Conservation (phyloP, 2,888 invertebrate genomes). For the Ochropleura leucogaster region DNA sequence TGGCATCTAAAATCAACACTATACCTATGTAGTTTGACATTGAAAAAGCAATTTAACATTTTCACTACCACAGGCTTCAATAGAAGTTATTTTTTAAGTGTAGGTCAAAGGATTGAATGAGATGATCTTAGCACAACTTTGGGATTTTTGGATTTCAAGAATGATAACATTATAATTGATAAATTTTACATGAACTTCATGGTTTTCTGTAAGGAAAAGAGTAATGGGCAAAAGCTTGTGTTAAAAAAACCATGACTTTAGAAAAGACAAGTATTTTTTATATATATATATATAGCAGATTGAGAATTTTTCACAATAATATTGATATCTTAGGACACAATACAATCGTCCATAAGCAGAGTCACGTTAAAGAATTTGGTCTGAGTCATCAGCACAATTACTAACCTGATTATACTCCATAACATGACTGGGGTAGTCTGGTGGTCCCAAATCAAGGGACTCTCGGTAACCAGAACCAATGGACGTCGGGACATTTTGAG, state of each 20-base stretch:
- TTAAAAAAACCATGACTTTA: not conserved
- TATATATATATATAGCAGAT: no score
- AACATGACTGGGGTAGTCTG: slow-evolving; percentile 76
- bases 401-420: slow-evolving; percentile 79
- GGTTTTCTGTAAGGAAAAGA: not conserved
- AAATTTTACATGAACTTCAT: no score
- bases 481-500: slow-evolving; percentile 84
- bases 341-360: not conserved
- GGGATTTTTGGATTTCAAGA: not conserved
- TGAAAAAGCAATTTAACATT: no score
- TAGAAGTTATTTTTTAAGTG: no score
- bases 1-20: not conserved
- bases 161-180: not conserved
- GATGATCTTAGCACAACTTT: not conserved
- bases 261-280: not conserved
- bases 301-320: slow-evolving; percentile 14
- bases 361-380: not conserved
- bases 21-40: not conserved
- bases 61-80: no score
- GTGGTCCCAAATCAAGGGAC: slow-evolving; percentile 73
- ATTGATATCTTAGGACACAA: not conserved
- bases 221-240: not conserved
- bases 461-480: slow-evolving; percentile 73
- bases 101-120: not conserved
- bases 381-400: not conserved